phyloP scores from a whole-genome alignment of 2,113 vertebrate species.

The Pipra filicauda region DNA sequence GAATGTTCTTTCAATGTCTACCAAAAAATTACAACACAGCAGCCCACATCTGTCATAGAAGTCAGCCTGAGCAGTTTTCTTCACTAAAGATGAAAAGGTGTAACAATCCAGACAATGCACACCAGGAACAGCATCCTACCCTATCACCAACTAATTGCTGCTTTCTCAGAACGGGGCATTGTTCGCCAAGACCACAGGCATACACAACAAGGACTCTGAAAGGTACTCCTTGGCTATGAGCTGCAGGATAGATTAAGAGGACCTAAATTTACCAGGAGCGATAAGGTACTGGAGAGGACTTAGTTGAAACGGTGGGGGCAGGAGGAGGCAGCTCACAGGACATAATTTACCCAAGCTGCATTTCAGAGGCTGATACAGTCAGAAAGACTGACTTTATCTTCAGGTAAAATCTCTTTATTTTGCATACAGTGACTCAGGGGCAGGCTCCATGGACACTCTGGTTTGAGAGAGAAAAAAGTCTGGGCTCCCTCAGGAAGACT shows the following conservation, averaged over 20 bases:
- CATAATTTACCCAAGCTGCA: neutral
- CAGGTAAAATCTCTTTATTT: neutral
- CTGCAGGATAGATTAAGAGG: neutral
- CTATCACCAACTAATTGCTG: neutral
- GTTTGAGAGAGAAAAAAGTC: neutral
- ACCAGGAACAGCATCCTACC: neutral
- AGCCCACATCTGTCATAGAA: neutral
- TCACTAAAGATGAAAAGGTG: neutral
- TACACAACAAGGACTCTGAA: neutral
- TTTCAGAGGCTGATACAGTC: neutral
- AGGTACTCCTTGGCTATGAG: neutral
- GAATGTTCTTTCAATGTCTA: neutral
- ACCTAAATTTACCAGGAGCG: neutral
- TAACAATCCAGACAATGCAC: neutral
- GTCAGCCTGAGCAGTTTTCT: neutral
- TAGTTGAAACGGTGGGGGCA: accelerated
- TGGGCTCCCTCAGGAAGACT: neutral
- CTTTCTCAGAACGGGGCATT: accelerated
- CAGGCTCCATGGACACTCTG: neutral
- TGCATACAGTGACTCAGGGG: neutral
- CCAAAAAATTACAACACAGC: neutral
- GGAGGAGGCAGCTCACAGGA: neutral
- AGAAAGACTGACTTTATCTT: neutral
- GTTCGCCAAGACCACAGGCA: neutral
- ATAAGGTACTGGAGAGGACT: neutral